Percentiles rank a stretch among this genome's conserved stretches.
These are phyloP conservation scores for Montipora capitata DNA, from an alignment of 92 coral and sea anemone genomes.

Conservation along the genomic window DNA sequence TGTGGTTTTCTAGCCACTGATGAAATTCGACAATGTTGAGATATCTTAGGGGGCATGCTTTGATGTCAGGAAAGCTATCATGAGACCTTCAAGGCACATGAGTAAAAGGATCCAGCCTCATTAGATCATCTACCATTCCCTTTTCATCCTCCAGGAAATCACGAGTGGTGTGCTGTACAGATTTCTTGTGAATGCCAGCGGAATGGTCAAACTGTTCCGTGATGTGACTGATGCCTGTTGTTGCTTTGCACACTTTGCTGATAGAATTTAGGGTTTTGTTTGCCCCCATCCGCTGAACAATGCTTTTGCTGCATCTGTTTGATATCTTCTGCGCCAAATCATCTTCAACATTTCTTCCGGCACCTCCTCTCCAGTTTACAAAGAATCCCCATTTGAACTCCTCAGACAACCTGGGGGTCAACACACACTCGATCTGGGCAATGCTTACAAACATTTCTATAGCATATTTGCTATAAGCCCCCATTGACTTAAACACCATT, in stretches of 20 bases:
- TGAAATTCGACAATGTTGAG: constrained; percentile 71
- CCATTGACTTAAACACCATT: too few species aligned
- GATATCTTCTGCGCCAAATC: constrained; percentile 66
- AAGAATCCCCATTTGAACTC: too few species aligned
- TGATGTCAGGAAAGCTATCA: too few species aligned
- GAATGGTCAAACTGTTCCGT: not conserved
- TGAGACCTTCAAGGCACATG: too few species aligned
- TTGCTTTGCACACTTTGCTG: constrained; percentile 76
- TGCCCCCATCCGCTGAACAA: constrained; percentile 73
- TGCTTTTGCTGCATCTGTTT: constrained; percentile 50
- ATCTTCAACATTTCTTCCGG: constrained; percentile 66
- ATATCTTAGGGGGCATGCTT: too few species aligned
- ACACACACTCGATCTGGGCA: too few species aligned
- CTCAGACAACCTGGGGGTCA: too few species aligned
- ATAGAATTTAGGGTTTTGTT: constrained; percentile 23
- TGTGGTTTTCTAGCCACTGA: constrained; percentile 56
- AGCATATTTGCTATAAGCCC: too few species aligned
- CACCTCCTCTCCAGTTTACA: constrained; percentile 76
- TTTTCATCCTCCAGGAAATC: constrained; percentile 79
- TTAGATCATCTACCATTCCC: not conserved
- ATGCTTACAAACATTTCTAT: too few species aligned
- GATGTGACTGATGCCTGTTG: not conserved
- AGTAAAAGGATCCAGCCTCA: too few species aligned
- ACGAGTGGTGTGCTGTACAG: constrained; percentile 78
- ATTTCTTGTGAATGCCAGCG: constrained; percentile 65